Base-by-base conservation (phyloP, 2,113 vertebrate species). In the Oceanodroma tethys region DNA sequence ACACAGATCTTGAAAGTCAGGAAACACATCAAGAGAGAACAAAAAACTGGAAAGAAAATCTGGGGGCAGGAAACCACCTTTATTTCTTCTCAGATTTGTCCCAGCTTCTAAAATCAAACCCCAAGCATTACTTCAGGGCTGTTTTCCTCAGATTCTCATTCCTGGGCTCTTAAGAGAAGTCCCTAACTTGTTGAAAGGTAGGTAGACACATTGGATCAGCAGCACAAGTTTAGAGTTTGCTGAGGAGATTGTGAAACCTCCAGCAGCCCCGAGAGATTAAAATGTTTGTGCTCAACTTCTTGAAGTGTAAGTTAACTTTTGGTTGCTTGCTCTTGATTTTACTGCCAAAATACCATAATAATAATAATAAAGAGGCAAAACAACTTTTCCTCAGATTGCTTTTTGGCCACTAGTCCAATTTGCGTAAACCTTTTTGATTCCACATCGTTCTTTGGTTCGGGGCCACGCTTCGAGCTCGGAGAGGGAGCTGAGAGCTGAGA, bases 161-260 rank as follows among this genome's bases (percentile, higher is more conserved):
- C 50, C 32, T 15, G 20, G 53, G 23, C 38, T 86, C 26, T 36
- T n/a, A 8, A 43, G 52, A 93, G 66, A 45, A 81, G 78, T 67
- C 75, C 59, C 8, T 59, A 12, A 90, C 78, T 83, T 71, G 79
- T 81, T 81, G 83, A 90, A 89, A 95, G 76, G 59, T 56, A 52
- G 68, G n/a, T 4, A 50, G 80, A 91, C 38, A 56, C 78, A 84
- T 40, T 15, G 83, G 43, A 58, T 53, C 81, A 66, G 43, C 68
- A 86, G 56, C 71, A 58, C 17, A 48, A 90, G 40, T 10, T 2
- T 5, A 26, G 71, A 43, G 20, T 26, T 90, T 63, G 26, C 52
- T 29, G 75, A 71, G 59, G 86, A 81, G 72, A 55, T 63, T 93
- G 90, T 81, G 92, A 96, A 95, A 81, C 47, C 52, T 92, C 72